Evolutionary conservation across 92 coral and sea anemone species (phyloP), one percentile per base, ranked within the genome.

Genomic region (Umimayanthus chanpuru): DNA sequence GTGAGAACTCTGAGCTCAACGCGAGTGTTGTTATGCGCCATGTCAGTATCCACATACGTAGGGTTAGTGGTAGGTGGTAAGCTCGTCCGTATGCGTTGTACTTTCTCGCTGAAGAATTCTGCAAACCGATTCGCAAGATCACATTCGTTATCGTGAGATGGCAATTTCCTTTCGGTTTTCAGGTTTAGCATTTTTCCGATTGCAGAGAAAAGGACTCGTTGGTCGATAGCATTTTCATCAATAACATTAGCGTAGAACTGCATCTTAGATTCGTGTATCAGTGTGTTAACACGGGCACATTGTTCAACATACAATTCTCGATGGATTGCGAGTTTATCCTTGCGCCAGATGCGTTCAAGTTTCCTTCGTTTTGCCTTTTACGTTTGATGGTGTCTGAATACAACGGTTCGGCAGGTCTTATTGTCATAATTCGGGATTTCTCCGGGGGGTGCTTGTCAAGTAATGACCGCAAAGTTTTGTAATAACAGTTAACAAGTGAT

Each of bases 381-480:
- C 21, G 80, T 76, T 71, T 80, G 85, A 80, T 80, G 23, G 11
- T 36, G 72, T 80, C 85, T 64, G 85, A 80, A 64, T 80, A 53
- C 85, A 71, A 80, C 38, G 85, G 89, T 86, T 85, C 74, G 70
- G 85, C 85, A 55, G 89, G 85, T 86, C 89, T 29, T 44, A 77
- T 77, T 61, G 89, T 85, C 81, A 76, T 76, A 81, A 86, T 58
- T 58, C 89, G 89, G 50, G 75, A 76, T 73, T 86, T 86, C 43
- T 80, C 89, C 85, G 89, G 84, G 70, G 89, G 85, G 72, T 86
- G 80, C 85, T 86, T 86, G 89, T 86, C 89, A 86, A 86, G 89
- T 86, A 86, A 77, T 86, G 81, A 73, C 70, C 83, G 89, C 82
- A 73, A 61, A 53, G 84, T 77, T 28, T 87, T 41, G 72, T 72